Base-by-base conservation (phyloP, 2,797 vertebrate species). In the Molossus molossus region DNA sequence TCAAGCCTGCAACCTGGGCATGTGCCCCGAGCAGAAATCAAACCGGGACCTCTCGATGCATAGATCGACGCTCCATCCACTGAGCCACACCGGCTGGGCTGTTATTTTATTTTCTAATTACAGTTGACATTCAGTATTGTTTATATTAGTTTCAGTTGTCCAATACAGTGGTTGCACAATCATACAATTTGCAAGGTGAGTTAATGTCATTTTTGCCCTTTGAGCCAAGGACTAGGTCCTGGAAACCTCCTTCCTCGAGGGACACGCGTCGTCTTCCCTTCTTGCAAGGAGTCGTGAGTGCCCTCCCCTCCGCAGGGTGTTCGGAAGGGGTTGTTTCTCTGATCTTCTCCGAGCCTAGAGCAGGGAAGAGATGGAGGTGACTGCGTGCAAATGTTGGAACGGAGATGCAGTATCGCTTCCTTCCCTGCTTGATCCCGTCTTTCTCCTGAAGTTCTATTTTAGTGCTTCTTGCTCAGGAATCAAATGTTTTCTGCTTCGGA, bases 401-500 rank as follows among this genome's bases (percentile, higher is more conserved):
- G 87, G 48, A 85, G 65, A 50, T 0, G 8, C 65, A 18, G 3
- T 40, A 72, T 55, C 8, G 58, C 45, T 58, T 27, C 79, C 70
- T n/a, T 90, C 90, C 2, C 58, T 0, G 37, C 92, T 80, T 86
- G 87, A 90, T 82, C 53, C 73, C 55, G 79, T 13, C 17, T 29
- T 92, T 87, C 90, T 94, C 64, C 93, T 86, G 53, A 58, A n/a
- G 79, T 91, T 95, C 94, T 81, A 64, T 95, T 95, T 96, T 60
- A 72, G 88, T 69, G 95, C 37, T 91, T 95, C 91, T 84, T 95
- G 92, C 93, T 96, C 62, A 6, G 25, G 94, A 95, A 96, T 96
- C 96, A 91, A 95, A 94, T 91, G 94, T 90, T 87, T 95, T 84
- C 96, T 95, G 95, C 83, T 81, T 96, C 92, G 94, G 92, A 96